phyloP scores from a whole-genome alignment of 1,140 invertebrate species.

The Camponotus floridanus region DNA sequence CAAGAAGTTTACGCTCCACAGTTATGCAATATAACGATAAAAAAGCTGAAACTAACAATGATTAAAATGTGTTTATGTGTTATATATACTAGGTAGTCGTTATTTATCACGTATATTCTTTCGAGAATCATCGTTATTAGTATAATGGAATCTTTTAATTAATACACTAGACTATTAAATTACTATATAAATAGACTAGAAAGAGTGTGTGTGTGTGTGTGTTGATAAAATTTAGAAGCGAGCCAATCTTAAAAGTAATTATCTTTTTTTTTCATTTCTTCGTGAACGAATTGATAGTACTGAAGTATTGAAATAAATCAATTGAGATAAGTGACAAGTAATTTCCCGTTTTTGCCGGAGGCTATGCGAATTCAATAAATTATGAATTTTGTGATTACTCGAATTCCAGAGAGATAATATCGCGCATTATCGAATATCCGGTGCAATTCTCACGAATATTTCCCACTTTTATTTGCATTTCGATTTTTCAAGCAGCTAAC shows the following conservation, averaged over 20 bases:
- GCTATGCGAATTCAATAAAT: not conserved
- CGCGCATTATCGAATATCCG: not conserved
- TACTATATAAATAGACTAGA: not conserved
- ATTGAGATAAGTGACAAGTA: not conserved
- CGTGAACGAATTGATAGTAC: not conserved
- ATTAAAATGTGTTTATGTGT: slow-evolving; percentile 3
- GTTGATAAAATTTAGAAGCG: not conserved
- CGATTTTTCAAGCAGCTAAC: slow-evolving; percentile 14
- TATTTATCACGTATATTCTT: no score
- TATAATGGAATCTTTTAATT: slow-evolving; percentile 34
- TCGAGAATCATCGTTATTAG: not conserved
- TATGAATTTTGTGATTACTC: slow-evolving; percentile 11
- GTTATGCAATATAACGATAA: slow-evolving; percentile 20
- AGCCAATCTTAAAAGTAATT: not conserved
- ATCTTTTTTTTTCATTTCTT: slow-evolving; percentile 9
- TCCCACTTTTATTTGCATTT: not conserved
- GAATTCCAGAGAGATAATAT: slow-evolving; percentile 13
- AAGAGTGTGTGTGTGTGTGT: not conserved
- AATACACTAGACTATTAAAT: not conserved
- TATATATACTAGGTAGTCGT: no score
- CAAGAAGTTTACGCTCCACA: not conserved
- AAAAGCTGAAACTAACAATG: slow-evolving; percentile 25
- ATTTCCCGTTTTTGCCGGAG: slow-evolving; percentile 6
- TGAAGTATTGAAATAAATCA: not conserved
- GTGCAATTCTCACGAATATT: not conserved